Conservation (phyloP, 2,797 vertebrate genomes). For the Smutsia temminckii region DNA sequence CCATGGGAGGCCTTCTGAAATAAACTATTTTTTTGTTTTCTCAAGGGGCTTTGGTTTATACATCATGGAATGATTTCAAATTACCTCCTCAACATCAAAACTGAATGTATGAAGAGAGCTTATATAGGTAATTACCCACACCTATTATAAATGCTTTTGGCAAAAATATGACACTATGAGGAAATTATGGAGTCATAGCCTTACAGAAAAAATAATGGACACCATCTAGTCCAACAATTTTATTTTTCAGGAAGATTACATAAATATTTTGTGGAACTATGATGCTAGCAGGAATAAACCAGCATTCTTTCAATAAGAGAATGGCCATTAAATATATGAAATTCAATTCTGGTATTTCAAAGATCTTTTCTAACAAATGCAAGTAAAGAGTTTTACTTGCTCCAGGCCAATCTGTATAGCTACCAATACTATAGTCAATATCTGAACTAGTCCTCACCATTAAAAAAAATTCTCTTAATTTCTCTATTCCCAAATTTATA, state of each 20-base stretch:
- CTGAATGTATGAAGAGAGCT: constrained; percentile 9
- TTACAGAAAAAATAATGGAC: neutral
- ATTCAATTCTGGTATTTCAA: constrained; percentile 15
- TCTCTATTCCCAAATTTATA: constrained; percentile 24
- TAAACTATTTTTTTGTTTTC: neutral
- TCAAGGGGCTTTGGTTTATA: neutral
- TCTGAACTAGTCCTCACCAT: neutral
- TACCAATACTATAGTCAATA: neutral
- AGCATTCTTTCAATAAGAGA: constrained; percentile 15
- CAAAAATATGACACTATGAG: constrained; percentile 35
- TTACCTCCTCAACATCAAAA: constrained; percentile 7
- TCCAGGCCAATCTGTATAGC: neutral
- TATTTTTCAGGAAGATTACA: neutral
- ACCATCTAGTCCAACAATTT: neutral
- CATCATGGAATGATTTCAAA: constrained; percentile 25
- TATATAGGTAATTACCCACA: neutral
- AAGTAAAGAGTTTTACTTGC: constrained; percentile 40
- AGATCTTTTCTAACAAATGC: neutral
- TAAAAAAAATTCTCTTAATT: constrained; percentile 29
- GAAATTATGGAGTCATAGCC: constrained; percentile 16
- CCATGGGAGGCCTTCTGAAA: neutral
- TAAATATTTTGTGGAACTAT: neutral
- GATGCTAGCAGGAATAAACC: neutral
- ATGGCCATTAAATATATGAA: constrained; percentile 31
- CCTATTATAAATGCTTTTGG: constrained; percentile 20